A percentile compares a stretch with the other conserved stretches of the same genome.
These are phyloP conservation scores for Aphidius ervi DNA, from an alignment of 1,140 invertebrate species.

Conservation along the genomic window DNA sequence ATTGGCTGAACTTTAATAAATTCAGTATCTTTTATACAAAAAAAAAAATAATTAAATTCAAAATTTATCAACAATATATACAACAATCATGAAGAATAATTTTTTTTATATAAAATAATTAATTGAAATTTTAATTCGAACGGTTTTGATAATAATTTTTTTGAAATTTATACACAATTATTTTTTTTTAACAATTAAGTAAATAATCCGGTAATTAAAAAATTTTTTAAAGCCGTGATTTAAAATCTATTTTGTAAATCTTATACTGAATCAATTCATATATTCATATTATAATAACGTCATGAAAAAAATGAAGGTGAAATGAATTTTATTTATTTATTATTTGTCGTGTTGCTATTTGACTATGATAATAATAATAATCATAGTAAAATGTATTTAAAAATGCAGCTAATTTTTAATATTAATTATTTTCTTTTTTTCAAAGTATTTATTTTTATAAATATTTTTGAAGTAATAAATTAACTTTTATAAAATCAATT, in stretches of 20 bases:
- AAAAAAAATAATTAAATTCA: constrained; percentile 15
- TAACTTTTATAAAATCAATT: background rate
- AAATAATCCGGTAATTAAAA: constrained; percentile 20
- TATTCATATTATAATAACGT: background rate
- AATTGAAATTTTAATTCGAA: constrained; percentile 19
- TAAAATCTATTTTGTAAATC: constrained; percentile 44
- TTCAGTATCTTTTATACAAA: background rate
- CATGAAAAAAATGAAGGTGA: constrained; percentile 11
- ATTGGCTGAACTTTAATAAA: background rate
- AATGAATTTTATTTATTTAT: constrained; percentile 54
- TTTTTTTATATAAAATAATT: constrained; percentile 39
- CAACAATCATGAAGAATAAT: constrained; percentile 21
- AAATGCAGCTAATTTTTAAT: too few relatives aligned
- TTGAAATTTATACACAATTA: too few relatives aligned
- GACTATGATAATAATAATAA: constrained; percentile 22
- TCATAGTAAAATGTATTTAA: background rate
- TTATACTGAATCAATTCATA: constrained; percentile 29
- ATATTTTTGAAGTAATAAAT: constrained; percentile 37
- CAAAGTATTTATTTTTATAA: constrained; percentile 56
- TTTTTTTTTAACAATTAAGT: background rate
- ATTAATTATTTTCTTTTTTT: constrained; percentile 12
- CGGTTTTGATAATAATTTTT: too few relatives aligned
- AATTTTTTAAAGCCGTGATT: constrained; percentile 25
- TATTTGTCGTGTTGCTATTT: constrained; percentile 45
- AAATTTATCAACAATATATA: background rate